phyloP scores from a whole-genome alignment of 2,113 vertebrate genomes.

The Gallinago media region DNA sequence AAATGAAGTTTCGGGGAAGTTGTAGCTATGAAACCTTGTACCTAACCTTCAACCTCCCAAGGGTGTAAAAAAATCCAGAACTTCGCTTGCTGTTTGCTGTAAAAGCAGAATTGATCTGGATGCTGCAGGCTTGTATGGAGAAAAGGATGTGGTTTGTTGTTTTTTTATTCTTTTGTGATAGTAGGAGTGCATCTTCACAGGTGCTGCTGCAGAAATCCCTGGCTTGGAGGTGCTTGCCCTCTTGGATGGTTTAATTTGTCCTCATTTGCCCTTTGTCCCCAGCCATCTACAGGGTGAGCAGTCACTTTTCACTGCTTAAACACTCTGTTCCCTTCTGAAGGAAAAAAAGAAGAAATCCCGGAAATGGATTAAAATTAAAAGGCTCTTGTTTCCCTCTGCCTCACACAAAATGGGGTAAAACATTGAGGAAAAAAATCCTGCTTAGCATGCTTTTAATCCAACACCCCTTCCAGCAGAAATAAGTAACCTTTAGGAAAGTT shows the following conservation, averaged over 20 bases:
- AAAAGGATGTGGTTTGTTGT: background rate
- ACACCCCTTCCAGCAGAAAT: background rate
- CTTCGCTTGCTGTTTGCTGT: background rate
- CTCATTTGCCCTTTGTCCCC: background rate
- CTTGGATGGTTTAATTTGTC: background rate
- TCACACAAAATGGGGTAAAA: background rate
- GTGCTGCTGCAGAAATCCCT: background rate
- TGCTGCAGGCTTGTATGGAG: background rate
- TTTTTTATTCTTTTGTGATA: background rate
- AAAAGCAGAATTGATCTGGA: background rate
- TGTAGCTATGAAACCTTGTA: constrained; percentile 1
- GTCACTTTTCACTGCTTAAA: background rate
- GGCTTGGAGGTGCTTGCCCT: background rate
- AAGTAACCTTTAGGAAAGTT: background rate
- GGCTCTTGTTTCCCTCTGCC: background rate
- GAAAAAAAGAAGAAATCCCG: background rate
- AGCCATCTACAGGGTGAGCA: background rate
- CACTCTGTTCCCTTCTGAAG: background rate
- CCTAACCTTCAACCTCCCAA: background rate
- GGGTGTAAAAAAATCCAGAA: background rate
- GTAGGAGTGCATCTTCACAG: background rate
- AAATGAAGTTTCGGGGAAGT: constrained; percentile 19
- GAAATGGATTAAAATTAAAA: background rate
- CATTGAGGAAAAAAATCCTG: background rate
- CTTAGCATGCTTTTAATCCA: background rate